These are phyloP conservation scores for Sigmodon hispidus DNA, from an alignment of 2,113 vertebrate species.

Conservation along the genomic window DNA sequence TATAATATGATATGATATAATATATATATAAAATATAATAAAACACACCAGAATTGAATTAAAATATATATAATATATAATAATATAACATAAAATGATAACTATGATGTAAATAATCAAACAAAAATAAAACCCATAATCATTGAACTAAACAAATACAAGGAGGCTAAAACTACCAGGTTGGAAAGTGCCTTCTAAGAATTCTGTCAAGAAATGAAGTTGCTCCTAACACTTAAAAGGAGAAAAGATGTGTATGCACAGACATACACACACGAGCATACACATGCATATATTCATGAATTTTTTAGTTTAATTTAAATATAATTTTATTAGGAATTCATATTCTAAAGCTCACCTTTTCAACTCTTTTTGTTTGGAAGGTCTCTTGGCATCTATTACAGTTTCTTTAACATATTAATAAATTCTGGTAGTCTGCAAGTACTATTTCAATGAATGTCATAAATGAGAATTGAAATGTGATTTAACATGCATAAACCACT, in stretches of 20 bases:
- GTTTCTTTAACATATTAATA: not conserved
- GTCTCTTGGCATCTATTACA: not conserved
- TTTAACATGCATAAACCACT: not conserved
- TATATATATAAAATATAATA: not conserved
- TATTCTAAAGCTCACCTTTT: not conserved
- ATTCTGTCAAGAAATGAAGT: constrained; percentile 71
- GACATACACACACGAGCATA: not conserved
- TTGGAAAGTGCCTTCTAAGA: constrained; percentile 8
- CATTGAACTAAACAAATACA: not conserved
- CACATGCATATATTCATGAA: too few species aligned
- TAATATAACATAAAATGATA: not conserved
- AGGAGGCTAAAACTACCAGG: not conserved
- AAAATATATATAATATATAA: too few species aligned
- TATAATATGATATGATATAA: not conserved
- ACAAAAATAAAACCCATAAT: not conserved
- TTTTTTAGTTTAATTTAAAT: too few species aligned
- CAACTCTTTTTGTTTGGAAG: constrained; percentile 56
- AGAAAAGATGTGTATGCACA: too few species aligned
- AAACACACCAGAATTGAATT: not conserved
- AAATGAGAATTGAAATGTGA: not conserved
- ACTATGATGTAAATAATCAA: not conserved
- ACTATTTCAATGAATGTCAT: constrained; percentile 35
- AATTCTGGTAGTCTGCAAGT: not conserved
- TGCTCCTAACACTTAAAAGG: constrained; percentile 56
- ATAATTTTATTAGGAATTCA: constrained; percentile 7